Base-by-base conservation (phyloP, 2,113 vertebrate genomes). In the Perca schrenkii region DNA sequence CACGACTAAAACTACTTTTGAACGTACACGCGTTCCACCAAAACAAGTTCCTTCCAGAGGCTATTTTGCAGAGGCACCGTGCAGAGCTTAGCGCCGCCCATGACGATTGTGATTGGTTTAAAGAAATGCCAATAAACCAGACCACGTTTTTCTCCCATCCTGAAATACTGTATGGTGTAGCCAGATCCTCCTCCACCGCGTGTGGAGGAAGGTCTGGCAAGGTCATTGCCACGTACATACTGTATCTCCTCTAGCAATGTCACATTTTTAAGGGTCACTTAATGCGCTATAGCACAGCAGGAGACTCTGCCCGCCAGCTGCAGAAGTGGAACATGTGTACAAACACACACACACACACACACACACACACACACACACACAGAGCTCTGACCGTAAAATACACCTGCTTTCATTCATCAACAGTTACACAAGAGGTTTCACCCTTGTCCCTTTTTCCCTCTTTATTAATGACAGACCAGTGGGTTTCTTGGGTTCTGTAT, bases 351-450 rank as follows among this genome's bases (percentile, higher is more conserved):
- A n/a, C 66, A 34, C 34, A 34, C 5, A 34, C 34, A 34, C 5
- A 34, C 34, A 34, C 5, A 34, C 34, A 34, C 34, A 34, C 5
- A 34, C 34, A 34, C 5, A 34, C 34, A 34, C 5, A 34, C 34
- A 47, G 0, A 49, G 46, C 47, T 72, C 60, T 52, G 47, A 67
- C 58, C 56, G 50, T 77, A 31, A 74, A 67, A 77, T 31, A 69
- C 82, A 90, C 91, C 86, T 90, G 83, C 89, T 85, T 77, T 89
- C 85, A 89, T 89, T 88, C 66, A 85, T 89, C 85, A 90, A 49
- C 76, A 60, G 43, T 64, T 79, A 67, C 78, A 80, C 63, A 78
- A 52, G 58, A 67, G 75, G 25, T 52, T 80, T 82, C 36, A 58
- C 11, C 16, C 49, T 50, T 67, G 43, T 71, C 31, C 6, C 17